phyloP scores from a whole-genome alignment of 1,140 invertebrate genomes.

The Luehdorfia chinensis region DNA sequence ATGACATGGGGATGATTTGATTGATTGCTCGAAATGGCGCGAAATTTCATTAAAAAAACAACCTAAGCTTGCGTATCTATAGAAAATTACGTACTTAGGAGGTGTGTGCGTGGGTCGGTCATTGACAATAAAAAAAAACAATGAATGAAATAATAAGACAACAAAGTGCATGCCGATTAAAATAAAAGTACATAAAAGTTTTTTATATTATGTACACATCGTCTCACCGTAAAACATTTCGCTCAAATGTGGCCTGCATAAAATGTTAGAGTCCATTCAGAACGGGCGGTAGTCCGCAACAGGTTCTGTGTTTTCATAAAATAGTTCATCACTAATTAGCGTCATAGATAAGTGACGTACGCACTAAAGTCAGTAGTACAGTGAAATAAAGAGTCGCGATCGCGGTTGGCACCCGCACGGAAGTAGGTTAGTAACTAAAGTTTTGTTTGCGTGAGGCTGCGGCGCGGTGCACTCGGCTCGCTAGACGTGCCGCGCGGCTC shows the following conservation, averaged over 20 bases:
- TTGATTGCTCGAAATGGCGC: conserved; percentile 1
- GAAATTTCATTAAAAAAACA: conserved; percentile 8
- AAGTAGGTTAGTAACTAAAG: conserved; percentile 77
- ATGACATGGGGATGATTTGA: no score
- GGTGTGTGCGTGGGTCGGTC: conserved; percentile 51
- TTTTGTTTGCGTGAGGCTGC: conserved; percentile 76
- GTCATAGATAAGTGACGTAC: conserved; percentile 46
- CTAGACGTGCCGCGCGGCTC: conserved; percentile 47
- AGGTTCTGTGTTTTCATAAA: conserved; percentile 42
- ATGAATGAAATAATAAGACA: conserved; percentile 37
- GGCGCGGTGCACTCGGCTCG: conserved; percentile 61
- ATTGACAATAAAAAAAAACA: conserved; percentile 23
- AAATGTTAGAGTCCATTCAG: conserved; percentile 59
- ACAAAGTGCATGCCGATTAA: conserved; percentile 58
- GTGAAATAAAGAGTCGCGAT: conserved; percentile 46
- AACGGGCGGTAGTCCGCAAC: conserved; percentile 32
- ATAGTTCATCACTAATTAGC: conserved; percentile 64
- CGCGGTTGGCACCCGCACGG: conserved; percentile 71
- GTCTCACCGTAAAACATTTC: conserved; percentile 75
- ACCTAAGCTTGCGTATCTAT: conserved; percentile 5
- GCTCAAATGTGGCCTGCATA: conserved; percentile 50
- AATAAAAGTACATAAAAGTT: conserved; percentile 58
- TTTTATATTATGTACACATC: conserved; percentile 62
- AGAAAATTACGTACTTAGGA: conserved; percentile 31
- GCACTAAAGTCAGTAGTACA: conserved; percentile 31